phyloP scores from a whole-genome alignment of 2,797 vertebrate genomes.

The Crypturellus tataupa region DNA sequence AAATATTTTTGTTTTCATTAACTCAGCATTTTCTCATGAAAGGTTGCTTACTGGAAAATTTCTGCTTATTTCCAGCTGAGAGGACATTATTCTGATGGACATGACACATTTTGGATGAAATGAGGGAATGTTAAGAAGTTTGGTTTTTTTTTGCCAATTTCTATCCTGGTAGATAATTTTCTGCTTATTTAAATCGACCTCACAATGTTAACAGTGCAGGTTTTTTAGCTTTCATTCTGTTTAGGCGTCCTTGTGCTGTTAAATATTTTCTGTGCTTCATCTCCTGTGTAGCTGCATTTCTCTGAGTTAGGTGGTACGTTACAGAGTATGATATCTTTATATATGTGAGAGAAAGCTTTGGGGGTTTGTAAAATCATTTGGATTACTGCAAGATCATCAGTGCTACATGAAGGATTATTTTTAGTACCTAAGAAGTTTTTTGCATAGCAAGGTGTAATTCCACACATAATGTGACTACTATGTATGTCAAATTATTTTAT shows the following conservation, averaged over 20 bases:
- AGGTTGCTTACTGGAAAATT: constrained; percentile 10
- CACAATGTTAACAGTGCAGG: background rate
- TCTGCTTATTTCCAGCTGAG: background rate
- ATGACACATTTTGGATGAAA: background rate
- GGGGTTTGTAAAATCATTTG: background rate
- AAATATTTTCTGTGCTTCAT: background rate
- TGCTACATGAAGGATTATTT: background rate
- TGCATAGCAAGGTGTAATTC: background rate
- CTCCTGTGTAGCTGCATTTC: background rate
- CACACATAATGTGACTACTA: background rate
- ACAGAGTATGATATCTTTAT: background rate
- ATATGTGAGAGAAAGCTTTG: background rate
- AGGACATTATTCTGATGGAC: background rate
- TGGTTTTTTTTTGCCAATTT: constrained; percentile 28
- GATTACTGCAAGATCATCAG: background rate
- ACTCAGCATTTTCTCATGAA: constrained; percentile 1
- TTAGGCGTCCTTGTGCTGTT: background rate
- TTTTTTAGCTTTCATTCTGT: background rate
- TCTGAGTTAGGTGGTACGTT: background rate
- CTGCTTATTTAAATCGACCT: background rate
- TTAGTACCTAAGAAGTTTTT: background rate
- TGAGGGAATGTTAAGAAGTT: background rate
- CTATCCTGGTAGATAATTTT: background rate
- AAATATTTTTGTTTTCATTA: background rate
- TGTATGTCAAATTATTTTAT: background rate